Evolutionary conservation across 2,888 invertebrate species (phyloP), one percentile per base, ranked within the genome.

Genomic region (Rhaphigaster nebulosa): DNA sequence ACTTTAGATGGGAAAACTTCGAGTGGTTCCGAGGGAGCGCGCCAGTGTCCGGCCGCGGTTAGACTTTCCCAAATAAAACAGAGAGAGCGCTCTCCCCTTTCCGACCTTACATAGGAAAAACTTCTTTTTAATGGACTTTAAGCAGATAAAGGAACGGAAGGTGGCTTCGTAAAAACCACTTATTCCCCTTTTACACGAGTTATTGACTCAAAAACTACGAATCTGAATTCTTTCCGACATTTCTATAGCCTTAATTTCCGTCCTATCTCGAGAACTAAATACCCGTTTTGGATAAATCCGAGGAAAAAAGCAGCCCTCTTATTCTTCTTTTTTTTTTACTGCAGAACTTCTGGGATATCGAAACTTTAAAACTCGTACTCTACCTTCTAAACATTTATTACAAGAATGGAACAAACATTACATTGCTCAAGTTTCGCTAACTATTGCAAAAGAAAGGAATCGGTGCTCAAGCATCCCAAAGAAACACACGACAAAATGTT

Each of bases 1-100:
- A 91, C 91, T 91, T 91, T 91, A 91, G 91, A 91, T 91, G 91
- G 91, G 91, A 91, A 91, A 91, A 91, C 91, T 91, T 91, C 52
- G 29, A 65, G 88, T 10, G 88, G 56, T 60, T 60, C 56, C 54
- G 54, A 76, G 80, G 20, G 38, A 45, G 88, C 38, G 88, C 41
- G 88, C 56, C 88, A 60, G 38, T 88, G 88, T 88, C 88, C 88
- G 60, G 38, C 45, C 84, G 84, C 38, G 70, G 84, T 84, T 84
- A 88, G 54, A 76, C 70, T 76, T 76, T 76, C 20, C 34, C 70
- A 76, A 76, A 76, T 76, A 76, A 76, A 76, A 76, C 70, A 76
- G 70, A 76, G 70, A 76, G 38, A 5, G 34, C 70, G 18, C 70
- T 2, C 38, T 2, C 34, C 15, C 1, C 18, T 0, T 29, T 18